phyloP scores from a whole-genome alignment of 2,113 vertebrate genomes.

The Ciconia maguari region DNA sequence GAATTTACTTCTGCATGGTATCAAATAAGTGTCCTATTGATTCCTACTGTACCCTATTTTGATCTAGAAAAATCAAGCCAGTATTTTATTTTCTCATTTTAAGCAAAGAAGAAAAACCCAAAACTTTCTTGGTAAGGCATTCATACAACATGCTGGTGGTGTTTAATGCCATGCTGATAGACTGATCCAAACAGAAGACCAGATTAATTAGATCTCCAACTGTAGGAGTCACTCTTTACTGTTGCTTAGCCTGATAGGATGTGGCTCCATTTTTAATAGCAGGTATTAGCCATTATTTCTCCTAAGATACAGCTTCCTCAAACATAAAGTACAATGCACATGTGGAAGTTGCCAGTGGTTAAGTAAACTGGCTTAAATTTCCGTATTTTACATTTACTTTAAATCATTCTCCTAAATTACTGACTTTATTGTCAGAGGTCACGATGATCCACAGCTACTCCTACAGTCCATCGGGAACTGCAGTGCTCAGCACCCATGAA shows the following conservation, averaged over 20 bases:
- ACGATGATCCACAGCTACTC: background rate
- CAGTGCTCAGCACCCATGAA: background rate
- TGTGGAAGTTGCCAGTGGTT: background rate
- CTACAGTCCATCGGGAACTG: fast-evolving
- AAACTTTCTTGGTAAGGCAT: background rate
- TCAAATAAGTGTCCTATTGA: background rate
- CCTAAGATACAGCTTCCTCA: background rate
- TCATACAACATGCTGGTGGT: background rate
- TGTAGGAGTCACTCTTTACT: background rate
- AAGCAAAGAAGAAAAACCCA: background rate
- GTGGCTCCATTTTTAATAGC: background rate
- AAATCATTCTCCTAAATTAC: background rate
- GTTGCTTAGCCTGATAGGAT: background rate
- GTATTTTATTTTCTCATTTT: background rate
- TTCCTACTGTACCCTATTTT: background rate
- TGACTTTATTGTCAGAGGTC: background rate
- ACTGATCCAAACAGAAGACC: background rate
- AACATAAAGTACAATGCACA: background rate
- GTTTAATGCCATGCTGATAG: background rate
- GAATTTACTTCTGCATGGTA: background rate
- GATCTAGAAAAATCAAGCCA: background rate
- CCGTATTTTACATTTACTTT: background rate
- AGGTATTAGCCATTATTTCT: background rate
- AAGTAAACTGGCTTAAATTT: background rate
- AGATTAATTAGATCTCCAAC: background rate